Percentiles rank a stretch among this genome's conserved stretches.
phyloP scores from a whole-genome alignment of 2,113 vertebrate genomes.

The Tamias sibiricus region DNA sequence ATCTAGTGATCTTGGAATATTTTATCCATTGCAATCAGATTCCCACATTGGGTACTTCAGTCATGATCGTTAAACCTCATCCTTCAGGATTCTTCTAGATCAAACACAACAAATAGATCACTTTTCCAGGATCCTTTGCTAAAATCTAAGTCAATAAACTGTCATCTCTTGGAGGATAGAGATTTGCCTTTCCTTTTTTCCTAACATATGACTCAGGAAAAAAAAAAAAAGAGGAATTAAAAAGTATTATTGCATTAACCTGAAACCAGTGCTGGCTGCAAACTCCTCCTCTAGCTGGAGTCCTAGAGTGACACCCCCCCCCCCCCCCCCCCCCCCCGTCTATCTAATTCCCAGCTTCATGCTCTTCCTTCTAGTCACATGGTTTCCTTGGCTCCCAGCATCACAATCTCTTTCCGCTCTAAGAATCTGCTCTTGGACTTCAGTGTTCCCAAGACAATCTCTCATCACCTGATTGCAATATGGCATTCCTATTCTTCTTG shows the following conservation, averaged over 20 bases:
- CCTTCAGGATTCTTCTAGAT: background rate
- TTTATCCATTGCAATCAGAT: background rate
- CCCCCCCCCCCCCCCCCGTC: background rate
- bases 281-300: background rate
- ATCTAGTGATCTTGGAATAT: background rate
- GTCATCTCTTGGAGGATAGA: background rate
- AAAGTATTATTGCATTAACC: background rate
- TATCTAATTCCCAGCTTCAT: background rate
- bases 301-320: background rate
- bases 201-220: background rate
- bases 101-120: background rate
- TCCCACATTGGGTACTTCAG: background rate
- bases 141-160: background rate
- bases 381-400: background rate
- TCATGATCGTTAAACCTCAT: background rate
- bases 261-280: background rate
- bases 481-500: background rate
- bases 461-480: background rate
- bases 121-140: background rate
- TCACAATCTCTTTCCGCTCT: background rate
- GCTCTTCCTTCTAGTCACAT: background rate
- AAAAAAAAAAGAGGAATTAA: background rate
- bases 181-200: background rate
- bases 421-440: background rate
- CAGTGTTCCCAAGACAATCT: background rate